phyloP scores from a whole-genome alignment of 92 coral and sea anemone genomes.

The Epizoanthus stellaris region DNA sequence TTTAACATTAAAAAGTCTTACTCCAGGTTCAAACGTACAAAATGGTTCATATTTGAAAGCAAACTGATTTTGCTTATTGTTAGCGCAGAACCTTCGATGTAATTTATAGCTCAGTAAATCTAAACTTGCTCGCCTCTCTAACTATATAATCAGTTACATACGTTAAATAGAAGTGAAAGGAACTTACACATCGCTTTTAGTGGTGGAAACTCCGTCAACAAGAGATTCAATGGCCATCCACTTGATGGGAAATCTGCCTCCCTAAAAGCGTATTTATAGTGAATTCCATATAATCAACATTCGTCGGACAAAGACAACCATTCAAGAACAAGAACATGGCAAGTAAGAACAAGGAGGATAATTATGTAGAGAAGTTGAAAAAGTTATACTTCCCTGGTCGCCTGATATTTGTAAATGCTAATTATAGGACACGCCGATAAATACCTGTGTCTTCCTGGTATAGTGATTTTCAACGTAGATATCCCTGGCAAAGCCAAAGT shows the following conservation, averaged over 20 bases:
- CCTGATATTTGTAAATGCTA: background rate
- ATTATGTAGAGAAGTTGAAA: no score
- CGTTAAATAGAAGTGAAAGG: background rate
- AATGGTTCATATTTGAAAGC: no score
- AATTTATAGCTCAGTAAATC: no score
- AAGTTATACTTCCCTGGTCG: no score
- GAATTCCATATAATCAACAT: background rate
- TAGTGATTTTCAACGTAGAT: conserved; percentile 95
- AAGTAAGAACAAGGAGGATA: no score
- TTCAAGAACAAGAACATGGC: no score
- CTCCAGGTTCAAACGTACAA: no score
- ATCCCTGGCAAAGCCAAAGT: conserved; percentile 98
- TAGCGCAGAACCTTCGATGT: no score
- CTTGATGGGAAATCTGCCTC: conserved; percentile 98
- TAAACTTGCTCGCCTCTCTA: no score
- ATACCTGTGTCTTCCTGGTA: conserved; percentile 95
- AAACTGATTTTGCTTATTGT: no score
- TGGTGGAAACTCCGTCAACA: conserved; percentile 94
- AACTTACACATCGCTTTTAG: conserved; percentile 98
- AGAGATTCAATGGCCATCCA: conserved; percentile 99
- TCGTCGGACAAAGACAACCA: no score
- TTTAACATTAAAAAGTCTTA: no score
- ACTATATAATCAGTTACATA: background rate
- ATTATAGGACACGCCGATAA: background rate
- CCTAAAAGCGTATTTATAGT: conserved; percentile 52